Percentiles rank a stretch among this genome's conserved stretches.
Conservation (phyloP, 1,140 invertebrate species). For the Philotrypesis tridentata region DNA sequence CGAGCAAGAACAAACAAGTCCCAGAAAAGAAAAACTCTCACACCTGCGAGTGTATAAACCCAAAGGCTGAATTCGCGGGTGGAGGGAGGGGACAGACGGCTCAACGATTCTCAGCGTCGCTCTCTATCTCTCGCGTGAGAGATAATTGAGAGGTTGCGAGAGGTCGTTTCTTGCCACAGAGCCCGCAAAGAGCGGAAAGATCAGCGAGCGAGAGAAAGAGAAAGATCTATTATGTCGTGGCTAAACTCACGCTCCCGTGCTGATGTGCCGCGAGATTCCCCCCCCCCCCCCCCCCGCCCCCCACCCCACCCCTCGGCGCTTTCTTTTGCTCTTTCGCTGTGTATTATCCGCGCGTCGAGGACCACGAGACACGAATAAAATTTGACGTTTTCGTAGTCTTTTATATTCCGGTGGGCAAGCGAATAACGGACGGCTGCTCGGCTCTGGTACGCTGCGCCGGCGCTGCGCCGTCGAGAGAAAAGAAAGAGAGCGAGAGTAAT, state of each 20-base stretch:
- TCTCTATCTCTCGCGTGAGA: not conserved
- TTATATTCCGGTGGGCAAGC: not conserved
- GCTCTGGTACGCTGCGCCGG: no score
- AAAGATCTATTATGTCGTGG: not conserved
- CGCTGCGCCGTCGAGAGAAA: not conserved
- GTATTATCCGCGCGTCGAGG: not conserved
- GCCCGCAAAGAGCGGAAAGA: not conserved
- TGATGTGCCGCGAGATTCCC: not conserved
- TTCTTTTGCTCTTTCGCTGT: not conserved
- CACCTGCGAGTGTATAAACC: not conserved
- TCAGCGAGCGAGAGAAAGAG: not conserved
- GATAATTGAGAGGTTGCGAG: constrained; percentile 8
- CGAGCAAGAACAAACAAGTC: not conserved
- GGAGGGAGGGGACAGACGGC: not conserved
- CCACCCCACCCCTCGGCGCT: not conserved
- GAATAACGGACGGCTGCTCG: not conserved
- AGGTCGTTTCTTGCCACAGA: not conserved
- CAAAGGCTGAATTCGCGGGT: not conserved
- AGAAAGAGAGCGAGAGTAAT: not conserved
- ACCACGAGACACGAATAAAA: not conserved
- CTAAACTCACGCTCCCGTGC: not conserved
- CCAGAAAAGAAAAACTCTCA: not conserved
- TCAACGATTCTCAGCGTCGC: not conserved
- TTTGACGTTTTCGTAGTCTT: not conserved
- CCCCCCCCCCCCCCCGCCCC: no score